Evolutionary conservation across 2,113 vertebrate genomes (phyloP).

Genomic region (Fregetta grallaria): DNA sequence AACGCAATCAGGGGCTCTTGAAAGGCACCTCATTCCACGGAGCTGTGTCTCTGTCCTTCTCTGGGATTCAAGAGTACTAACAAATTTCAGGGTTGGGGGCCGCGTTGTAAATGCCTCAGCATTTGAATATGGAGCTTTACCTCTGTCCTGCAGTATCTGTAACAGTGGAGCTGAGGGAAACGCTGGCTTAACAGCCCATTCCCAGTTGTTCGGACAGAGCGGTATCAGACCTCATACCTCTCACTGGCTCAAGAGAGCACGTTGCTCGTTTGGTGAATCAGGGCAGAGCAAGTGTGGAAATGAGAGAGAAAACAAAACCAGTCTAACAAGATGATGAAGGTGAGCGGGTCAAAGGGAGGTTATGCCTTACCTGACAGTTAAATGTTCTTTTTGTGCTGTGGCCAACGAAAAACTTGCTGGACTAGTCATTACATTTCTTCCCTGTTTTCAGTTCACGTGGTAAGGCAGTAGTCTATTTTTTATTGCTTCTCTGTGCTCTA

Average conservation of each 20-base stretch:
- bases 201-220: neutral
- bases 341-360: neutral
- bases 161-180: neutral
- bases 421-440: neutral
- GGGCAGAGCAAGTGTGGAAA: neutral
- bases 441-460: neutral
- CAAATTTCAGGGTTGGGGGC: neutral
- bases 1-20: neutral
- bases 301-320: neutral
- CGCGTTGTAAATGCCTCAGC: accelerated
- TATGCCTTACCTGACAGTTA: neutral
- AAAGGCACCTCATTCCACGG: neutral
- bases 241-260: neutral
- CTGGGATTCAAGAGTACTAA: neutral
- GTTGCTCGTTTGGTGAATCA: accelerated
- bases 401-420: neutral
- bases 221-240: neutral
- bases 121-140: neutral
- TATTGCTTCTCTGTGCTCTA: neutral
- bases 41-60: neutral
- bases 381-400: neutral
- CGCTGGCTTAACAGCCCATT: accelerated
- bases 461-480: neutral
- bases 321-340: neutral
- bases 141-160: neutral